A percentile compares a stretch with the other conserved stretches of the same genome.
phyloP scores from a whole-genome alignment of 2,888 invertebrate species.

The Drosophila incognita region DNA sequence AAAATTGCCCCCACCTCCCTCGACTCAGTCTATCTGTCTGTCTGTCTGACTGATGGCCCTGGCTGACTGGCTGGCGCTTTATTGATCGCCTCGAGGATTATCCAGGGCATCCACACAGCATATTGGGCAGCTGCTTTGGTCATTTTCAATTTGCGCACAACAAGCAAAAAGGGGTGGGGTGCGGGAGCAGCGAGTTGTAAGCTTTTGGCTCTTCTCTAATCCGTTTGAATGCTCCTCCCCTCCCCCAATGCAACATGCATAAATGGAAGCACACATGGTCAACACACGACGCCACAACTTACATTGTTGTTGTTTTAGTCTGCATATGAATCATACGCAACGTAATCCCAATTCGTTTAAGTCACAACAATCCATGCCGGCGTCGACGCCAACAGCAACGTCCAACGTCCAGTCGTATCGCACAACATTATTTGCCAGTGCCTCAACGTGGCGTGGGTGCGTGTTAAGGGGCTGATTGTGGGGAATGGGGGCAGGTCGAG shows the following conservation, averaged over 20 bases:
- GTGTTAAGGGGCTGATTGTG: neutral
- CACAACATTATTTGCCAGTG: constrained; percentile 59
- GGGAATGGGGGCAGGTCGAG: constrained; percentile 47
- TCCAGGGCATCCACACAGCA: constrained; percentile 66
- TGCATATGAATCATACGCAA: constrained; percentile 80
- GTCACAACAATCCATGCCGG: constrained; percentile 76
- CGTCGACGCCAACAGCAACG: constrained; percentile 60
- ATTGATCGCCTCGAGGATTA: constrained; percentile 77
- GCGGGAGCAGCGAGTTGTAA: constrained; percentile 21
- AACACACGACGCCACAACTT: constrained; percentile 33
- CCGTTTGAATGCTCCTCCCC: constrained; percentile 66
- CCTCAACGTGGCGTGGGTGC: constrained; percentile 12
- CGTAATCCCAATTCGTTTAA: constrained; percentile 81
- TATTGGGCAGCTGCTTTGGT: constrained; percentile 69
- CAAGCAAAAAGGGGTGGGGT: neutral
- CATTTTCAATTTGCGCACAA: constrained; percentile 73
- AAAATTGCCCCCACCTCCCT: neutral
- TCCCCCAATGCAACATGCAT: constrained; percentile 61
- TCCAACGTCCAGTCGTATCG: constrained; percentile 31
- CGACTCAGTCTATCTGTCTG: constrained; percentile 8
- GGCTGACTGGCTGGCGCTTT: constrained; percentile 55
- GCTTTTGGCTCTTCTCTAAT: constrained; percentile 68
- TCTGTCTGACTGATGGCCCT: constrained; percentile 28
- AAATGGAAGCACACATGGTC: constrained; percentile 58
- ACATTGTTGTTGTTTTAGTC: constrained; percentile 73